Evolutionary conservation across 1,140 invertebrate species (phyloP).

Genomic region (Aphis gossypii): DNA sequence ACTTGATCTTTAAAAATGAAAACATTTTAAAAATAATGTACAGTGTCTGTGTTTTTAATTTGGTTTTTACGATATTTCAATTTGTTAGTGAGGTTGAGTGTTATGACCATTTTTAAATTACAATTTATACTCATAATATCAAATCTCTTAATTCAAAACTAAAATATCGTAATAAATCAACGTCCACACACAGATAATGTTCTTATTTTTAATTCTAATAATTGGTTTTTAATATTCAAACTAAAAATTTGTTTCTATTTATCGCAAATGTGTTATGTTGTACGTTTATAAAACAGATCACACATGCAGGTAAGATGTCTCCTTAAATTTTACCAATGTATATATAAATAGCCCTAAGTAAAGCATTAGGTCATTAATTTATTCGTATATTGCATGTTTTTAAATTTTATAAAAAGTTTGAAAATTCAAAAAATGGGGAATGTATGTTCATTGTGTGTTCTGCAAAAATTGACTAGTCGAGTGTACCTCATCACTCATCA

Average conservation of each 20-base stretch:
- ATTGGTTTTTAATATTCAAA: neutral
- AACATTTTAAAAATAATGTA: too few relatives aligned
- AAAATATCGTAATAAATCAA: neutral
- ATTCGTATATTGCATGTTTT: neutral
- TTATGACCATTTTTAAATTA: neutral
- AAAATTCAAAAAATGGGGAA: neutral
- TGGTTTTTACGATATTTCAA: too few relatives aligned
- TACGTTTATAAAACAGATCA: neutral
- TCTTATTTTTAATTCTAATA: neutral
- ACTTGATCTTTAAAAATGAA: too few relatives aligned
- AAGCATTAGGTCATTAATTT: neutral
- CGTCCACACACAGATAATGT: neutral
- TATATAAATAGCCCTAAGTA: neutral
- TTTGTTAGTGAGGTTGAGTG: too few relatives aligned
- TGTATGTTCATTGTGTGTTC: too few relatives aligned
- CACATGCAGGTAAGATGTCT: neutral
- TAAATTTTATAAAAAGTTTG: neutral
- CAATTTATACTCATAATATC: neutral
- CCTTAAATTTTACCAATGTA: neutral
- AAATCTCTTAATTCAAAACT: neutral
- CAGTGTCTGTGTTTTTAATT: too few relatives aligned
- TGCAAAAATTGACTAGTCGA: too few relatives aligned
- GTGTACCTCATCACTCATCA: too few relatives aligned
- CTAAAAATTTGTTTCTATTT: neutral
- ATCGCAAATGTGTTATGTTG: neutral